A percentile compares a stretch with the other conserved stretches of the same genome.
phyloP scores from a whole-genome alignment of 2,113 vertebrate species.

The Sinocyclocheilus maitianheensis region DNA sequence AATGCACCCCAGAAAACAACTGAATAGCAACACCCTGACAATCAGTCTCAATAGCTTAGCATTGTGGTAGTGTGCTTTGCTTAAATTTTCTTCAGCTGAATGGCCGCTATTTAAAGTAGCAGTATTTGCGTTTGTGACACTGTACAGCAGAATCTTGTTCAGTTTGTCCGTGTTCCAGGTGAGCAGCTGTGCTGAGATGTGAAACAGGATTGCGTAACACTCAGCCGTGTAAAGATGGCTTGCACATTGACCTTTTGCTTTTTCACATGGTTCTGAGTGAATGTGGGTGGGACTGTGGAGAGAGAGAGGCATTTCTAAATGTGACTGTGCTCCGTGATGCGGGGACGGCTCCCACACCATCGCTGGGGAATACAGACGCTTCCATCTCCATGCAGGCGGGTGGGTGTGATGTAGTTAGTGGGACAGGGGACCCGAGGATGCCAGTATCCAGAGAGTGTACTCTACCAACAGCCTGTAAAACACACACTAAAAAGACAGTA shows the following conservation, averaged over 20 bases:
- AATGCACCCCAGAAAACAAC: no score
- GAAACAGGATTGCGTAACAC: constrained; percentile 35
- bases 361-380: constrained; percentile 17
- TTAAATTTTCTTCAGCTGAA: neutral
- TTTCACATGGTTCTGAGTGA: constrained; percentile 35
- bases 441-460: neutral
- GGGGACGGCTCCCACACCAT: constrained; percentile 28
- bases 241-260: constrained; percentile 33
- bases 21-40: neutral
- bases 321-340: neutral
- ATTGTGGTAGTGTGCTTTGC: neutral
- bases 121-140: neutral
- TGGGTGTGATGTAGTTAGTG: constrained; percentile 29
- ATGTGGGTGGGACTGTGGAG: constrained; percentile 7
- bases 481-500: constrained; percentile 28
- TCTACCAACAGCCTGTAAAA: constrained; percentile 16
- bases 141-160: neutral
- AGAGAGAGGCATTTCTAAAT: constrained; percentile 14
- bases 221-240: constrained; percentile 29
- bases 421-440: constrained; percentile 36
- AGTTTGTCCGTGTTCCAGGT: neutral
- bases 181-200: neutral
- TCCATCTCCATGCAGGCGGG: neutral
- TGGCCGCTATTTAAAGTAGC: neutral
- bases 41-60: neutral